phyloP scores from a whole-genome alignment of 2,888 invertebrate genomes.

The Eristalinus sepulchralis region DNA sequence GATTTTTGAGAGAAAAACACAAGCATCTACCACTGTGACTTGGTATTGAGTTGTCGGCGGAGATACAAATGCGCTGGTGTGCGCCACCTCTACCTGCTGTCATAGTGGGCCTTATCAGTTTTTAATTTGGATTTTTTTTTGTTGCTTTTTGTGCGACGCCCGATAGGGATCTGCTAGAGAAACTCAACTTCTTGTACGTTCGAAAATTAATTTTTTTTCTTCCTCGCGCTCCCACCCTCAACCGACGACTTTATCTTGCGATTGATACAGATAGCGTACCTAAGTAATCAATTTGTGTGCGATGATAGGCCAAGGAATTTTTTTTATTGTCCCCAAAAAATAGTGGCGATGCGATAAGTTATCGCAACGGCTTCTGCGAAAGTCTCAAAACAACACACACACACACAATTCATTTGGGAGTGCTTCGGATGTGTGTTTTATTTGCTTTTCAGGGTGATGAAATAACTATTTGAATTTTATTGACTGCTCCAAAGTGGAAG shows the following conservation, averaged over 20 bases:
- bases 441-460: slow-evolving; percentile 29
- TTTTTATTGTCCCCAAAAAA: slow-evolving; percentile 46
- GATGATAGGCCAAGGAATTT: slow-evolving; percentile 39
- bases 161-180: slow-evolving; percentile 57
- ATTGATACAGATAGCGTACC: slow-evolving; percentile 67
- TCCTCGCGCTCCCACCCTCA: neutral
- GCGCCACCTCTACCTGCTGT: slow-evolving; percentile 55
- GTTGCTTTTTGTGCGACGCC: neutral
- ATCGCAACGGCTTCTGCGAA: slow-evolving; percentile 65
- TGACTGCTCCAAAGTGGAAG: slow-evolving; percentile 1
- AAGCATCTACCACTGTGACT: neutral
- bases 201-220: slow-evolving; percentile 41
- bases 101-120: slow-evolving; percentile 45
- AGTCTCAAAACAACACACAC: slow-evolving; percentile 29
- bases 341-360: slow-evolving; percentile 66
- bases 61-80: slow-evolving; percentile 14
- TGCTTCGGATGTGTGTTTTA: neutral
- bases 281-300: slow-evolving; percentile 61
- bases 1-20: slow-evolving; percentile 14
- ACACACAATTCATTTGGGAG: neutral
- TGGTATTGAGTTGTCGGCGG: slow-evolving; percentile 1
- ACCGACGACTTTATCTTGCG: slow-evolving; percentile 53
- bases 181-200: slow-evolving; percentile 62
- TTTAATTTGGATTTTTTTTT: slow-evolving; percentile 10
- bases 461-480: slow-evolving; percentile 47